phyloP scores from a whole-genome alignment of 1,140 invertebrate species.

The Heliothis virescens region DNA sequence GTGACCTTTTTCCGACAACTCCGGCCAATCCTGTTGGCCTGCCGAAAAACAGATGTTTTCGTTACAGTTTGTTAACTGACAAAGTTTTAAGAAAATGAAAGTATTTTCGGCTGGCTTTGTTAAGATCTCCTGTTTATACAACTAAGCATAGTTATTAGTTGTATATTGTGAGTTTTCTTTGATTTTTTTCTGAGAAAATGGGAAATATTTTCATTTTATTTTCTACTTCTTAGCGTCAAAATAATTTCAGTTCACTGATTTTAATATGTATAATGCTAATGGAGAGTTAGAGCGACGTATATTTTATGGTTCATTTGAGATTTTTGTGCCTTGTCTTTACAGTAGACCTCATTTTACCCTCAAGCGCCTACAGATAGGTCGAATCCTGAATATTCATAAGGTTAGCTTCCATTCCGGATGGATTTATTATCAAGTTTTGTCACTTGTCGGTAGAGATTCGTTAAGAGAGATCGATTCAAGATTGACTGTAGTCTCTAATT shows the following conservation, averaged over 20 bases:
- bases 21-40: background rate
- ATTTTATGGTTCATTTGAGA: conserved; percentile 33
- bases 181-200: background rate
- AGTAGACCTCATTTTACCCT: conserved; percentile 62
- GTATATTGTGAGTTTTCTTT: too few relatives aligned
- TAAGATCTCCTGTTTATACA: background rate
- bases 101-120: background rate
- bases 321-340: conserved; percentile 50
- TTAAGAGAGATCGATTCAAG: conserved; percentile 46
- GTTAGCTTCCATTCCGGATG: conserved; percentile 52
- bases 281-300: conserved; percentile 10
- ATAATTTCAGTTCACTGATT: too few relatives aligned
- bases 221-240: too few relatives aligned
- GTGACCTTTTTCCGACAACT: conserved; percentile 32
- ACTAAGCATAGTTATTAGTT: too few relatives aligned
- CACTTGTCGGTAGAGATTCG: conserved; percentile 33
- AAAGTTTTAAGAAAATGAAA: conserved; percentile 13
- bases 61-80: conserved; percentile 22
- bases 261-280: background rate
- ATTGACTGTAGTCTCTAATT: conserved; percentile 17
- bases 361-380: conserved; percentile 50
- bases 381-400: conserved; percentile 74
- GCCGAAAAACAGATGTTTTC: conserved; percentile 23
- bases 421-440: conserved; percentile 64
- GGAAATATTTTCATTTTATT: background rate